Evolutionary conservation across 2,888 invertebrate species (phyloP), one percentile per base, ranked within the genome.

Genomic region (Anaspis maculata): DNA sequence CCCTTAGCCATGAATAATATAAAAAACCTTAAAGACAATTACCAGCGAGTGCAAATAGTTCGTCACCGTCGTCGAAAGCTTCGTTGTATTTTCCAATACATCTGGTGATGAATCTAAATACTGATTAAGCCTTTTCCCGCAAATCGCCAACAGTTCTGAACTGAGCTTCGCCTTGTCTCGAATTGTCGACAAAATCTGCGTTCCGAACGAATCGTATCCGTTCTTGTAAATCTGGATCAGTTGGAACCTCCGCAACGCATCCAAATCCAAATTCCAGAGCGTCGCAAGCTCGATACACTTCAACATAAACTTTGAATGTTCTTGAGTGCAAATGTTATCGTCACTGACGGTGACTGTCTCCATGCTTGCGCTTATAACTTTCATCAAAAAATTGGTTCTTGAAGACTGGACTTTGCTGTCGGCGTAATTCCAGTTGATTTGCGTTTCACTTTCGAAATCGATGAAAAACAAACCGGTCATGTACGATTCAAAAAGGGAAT

Each of bases 121-220:
- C 26, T 78, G 72, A 59, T 79, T 77, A 39, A 94, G 64, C 44
- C 94, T 73, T 57, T 84, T 80, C 3, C 85, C 88, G n/a, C 83
- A 85, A 32, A 94, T 76, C 14, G 80, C 76, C 14, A 92, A 63
- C 37, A 95, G 67, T 42, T 83, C 75, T 1, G 74, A 69, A 6
- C 87, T 78, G 76, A 92, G 40, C 25, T 72, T 65, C 48, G 77
- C 76, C n/a, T 76, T 74, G 40, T 86, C 80, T 34, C 72, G 74
- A 3, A 90, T 74, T 12, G 77, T 68, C 9, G 73, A 63, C 15
- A 86, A 65, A 29, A 83, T 67, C 68, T 81, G 69, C 46, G 71
- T 71, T 3, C 75, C 78, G 27, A 77, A 58, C 3, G 59, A 54
- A 59, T 80, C 78, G 52, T 73, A 77, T 10, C 79, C 79, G 51